Evolutionary conservation across 1,140 invertebrate genomes (phyloP), one percentile per base, ranked within the genome.

Genomic region (Oncopodura yosiiana): DNA sequence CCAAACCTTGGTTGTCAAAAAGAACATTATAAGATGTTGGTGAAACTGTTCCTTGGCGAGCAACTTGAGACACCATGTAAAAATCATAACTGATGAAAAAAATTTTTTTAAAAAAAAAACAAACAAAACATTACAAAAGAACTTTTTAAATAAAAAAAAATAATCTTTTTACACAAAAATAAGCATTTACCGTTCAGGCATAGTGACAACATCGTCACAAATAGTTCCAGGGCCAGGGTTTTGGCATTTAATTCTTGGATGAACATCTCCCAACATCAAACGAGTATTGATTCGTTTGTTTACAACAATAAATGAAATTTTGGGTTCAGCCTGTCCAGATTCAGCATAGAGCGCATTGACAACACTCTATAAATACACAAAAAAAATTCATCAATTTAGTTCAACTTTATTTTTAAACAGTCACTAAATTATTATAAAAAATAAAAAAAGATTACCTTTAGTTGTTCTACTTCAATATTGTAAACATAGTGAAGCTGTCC

Each of bases 161-260:
- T n/a, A 43, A 23, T 19, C 21, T 23, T 24, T 19, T 21, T 8
- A 24, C 41, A 6, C 18, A 21, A 21, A 11, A 39, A 14, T 39
- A 39, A 6, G 19, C 5, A 4, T 42, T 65, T 61, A 77, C 75
- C 72, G 66, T 19, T 78, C 71, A 34, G 67, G 68, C 4, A 73
- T 61, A 4, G 78, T 79, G n/a, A 80, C 68, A 3, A 67, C 69
- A 48, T 73, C 69, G 65, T 80, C 78, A 2, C 78, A 67, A 19
- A 79, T 69, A 6, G 76, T 76, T n/a, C 78, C 78, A 34, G 78
- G 75, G 18, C 69, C 68, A 3, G 78, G 77, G 66, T 80, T 80
- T n/a, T n/a, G n/a, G n/a, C n/a, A n/a, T n/a, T n/a, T n/a, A n/a
- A n/a, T n/a, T n/a, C n/a, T n/a, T n/a, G n/a, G n/a, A n/a, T 19